Evolutionary conservation across 2,113 vertebrate species (phyloP).

Genomic region (Centropus bengalensis): DNA sequence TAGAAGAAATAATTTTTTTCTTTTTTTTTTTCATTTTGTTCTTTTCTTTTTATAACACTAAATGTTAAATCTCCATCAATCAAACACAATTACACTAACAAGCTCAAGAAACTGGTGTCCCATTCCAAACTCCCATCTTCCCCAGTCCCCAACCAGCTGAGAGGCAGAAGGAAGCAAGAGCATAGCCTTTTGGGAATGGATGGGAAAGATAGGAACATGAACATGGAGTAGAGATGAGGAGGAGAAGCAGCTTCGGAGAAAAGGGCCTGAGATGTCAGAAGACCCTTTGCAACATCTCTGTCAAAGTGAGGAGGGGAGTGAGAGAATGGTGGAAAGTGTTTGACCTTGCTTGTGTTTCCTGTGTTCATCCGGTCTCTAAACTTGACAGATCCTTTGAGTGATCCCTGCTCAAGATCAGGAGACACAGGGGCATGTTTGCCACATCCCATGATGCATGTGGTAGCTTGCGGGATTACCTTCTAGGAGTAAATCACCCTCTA

Average conservation of each 20-base stretch:
- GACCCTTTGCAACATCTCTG: background rate
- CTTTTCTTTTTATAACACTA: conserved; percentile 66
- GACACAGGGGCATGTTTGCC: background rate
- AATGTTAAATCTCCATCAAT: conserved; percentile 69
- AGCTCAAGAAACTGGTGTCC: conserved; percentile 69
- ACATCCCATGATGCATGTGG: background rate
- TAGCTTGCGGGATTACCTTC: background rate
- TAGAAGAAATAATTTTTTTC: conserved; percentile 59
- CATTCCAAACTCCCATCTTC: conserved; percentile 30
- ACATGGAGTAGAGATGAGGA: fast-evolving
- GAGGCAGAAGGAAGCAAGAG: conserved; percentile 30
- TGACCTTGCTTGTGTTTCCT: background rate
- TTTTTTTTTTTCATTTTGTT: conserved; percentile 21
- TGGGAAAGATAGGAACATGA: background rate
- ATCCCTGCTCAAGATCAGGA: background rate
- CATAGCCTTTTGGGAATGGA: background rate
- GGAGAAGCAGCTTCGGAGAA: background rate
- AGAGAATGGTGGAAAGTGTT: background rate
- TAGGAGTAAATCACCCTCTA: background rate
- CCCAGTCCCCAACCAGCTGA: background rate
- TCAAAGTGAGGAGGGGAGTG: background rate
- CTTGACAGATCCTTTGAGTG: background rate
- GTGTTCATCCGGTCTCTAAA: background rate
- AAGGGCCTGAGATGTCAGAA: conserved; percentile 8
- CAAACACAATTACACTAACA: conserved; percentile 71